These are phyloP conservation scores for Porites divaricata DNA, from an alignment of 92 coral and sea anemone genomes.

Conservation along the genomic window DNA sequence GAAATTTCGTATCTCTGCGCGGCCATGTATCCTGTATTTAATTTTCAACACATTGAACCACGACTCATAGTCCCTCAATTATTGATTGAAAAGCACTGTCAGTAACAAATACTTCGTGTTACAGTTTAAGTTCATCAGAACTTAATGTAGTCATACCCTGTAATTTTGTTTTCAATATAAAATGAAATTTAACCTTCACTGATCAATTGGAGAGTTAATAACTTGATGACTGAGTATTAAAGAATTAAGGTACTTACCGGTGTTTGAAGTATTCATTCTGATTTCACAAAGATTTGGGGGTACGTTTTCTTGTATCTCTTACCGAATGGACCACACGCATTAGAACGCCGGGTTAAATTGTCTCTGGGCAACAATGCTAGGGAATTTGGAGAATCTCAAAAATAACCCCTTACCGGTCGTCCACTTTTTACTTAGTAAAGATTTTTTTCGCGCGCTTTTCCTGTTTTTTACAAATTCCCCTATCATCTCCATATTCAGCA, in stretches of 20 bases:
- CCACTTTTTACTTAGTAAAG: background rate
- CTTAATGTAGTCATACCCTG: too few relatives aligned
- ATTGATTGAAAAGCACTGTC: too few relatives aligned
- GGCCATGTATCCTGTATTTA: too few relatives aligned
- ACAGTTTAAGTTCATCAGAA: too few relatives aligned
- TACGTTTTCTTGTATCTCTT: background rate
- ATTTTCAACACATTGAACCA: too few relatives aligned
- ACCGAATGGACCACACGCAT: background rate
- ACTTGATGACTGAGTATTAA: background rate
- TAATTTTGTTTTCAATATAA: too few relatives aligned
- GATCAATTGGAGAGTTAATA: too few relatives aligned
- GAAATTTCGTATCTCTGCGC: too few relatives aligned
- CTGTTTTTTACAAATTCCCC: background rate
- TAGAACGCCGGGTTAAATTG: background rate
- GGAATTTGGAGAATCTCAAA: background rate
- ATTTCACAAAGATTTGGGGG: background rate
- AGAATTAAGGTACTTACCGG: background rate
- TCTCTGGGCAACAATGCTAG: background rate
- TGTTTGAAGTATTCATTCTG: constrained; percentile 15
- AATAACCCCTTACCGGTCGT: background rate
- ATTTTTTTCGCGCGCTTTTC: background rate
- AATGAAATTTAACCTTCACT: too few relatives aligned
- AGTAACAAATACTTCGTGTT: too few relatives aligned
- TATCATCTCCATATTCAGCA: too few relatives aligned
- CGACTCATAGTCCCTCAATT: too few relatives aligned